Evolutionary conservation across 1,140 invertebrate species (phyloP).

Genomic region (Pseudomyrmex pallidus): DNA sequence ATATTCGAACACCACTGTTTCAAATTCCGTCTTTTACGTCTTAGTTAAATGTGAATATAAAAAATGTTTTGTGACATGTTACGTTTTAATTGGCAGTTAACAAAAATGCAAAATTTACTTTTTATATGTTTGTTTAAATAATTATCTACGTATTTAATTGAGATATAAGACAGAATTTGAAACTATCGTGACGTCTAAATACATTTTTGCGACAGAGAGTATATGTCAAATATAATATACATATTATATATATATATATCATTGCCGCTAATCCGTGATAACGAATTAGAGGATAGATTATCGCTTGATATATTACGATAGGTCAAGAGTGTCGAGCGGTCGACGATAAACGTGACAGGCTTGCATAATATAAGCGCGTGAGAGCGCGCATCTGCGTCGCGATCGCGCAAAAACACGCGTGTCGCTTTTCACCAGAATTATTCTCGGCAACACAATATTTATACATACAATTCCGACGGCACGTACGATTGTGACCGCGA

Average conservation of each 20-base stretch:
- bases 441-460: not conserved
- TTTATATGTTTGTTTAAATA: too few species aligned
- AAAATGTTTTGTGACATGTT: too few species aligned
- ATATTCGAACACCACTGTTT: too few species aligned
- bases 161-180: too few species aligned
- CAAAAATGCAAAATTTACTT: too few species aligned
- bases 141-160: too few species aligned
- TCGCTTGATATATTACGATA: constrained; percentile 11
- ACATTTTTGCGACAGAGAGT: too few species aligned
- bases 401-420: constrained; percentile 13
- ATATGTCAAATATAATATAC: too few species aligned
- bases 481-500: not conserved
- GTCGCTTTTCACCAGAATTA: not conserved
- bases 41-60: too few species aligned
- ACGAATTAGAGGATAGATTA: constrained; percentile 1
- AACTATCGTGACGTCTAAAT: too few species aligned
- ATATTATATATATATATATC: not conserved
- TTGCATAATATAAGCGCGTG: constrained; percentile 38
- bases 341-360: constrained; percentile 28
- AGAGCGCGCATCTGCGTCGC: constrained; percentile 18
- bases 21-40: too few species aligned
- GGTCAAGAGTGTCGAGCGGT: constrained; percentile 3
- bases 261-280: constrained; percentile 17
- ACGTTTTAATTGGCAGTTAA: too few species aligned
- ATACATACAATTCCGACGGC: not conserved